These are phyloP conservation scores for Antrozous pallidus DNA, from an alignment of 2,797 vertebrate genomes.

Conservation along the genomic window DNA sequence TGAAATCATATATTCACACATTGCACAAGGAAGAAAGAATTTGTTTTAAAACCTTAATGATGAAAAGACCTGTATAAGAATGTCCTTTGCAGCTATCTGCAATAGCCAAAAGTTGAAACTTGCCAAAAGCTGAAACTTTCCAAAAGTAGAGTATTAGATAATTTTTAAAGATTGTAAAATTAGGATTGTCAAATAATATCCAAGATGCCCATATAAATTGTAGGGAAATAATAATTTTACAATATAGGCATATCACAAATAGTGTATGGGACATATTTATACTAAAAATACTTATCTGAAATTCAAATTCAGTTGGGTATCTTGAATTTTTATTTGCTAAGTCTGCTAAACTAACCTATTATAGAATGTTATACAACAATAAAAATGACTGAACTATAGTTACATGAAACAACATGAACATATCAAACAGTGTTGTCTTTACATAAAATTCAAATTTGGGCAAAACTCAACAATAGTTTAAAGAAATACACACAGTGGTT, in stretches of 20 bases:
- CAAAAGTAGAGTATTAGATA: not conserved
- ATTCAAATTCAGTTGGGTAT: not conserved
- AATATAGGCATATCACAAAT: not conserved
- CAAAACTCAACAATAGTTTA: not conserved
- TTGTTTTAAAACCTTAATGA: not conserved
- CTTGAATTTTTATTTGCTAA: not conserved
- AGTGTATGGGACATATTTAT: not conserved
- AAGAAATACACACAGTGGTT: not conserved
- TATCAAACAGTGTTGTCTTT: not conserved
- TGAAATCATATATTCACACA: not conserved
- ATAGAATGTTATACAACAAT: not conserved
- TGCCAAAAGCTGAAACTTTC: not conserved
- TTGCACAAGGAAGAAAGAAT: not conserved
- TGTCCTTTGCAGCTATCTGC: not conserved
- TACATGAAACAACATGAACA: not conserved
- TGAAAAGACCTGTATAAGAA: not conserved
- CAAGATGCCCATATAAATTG: not conserved
- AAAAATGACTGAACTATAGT: not conserved
- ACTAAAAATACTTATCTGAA: not conserved
- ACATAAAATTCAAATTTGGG: not conserved
- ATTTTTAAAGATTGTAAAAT: not conserved
- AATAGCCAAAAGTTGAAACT: not conserved
- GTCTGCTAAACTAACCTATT: not conserved
- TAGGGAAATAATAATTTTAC: not conserved
- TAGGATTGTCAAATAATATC: not conserved